A percentile compares a stretch with the other conserved stretches of the same genome.
phyloP scores from a whole-genome alignment of 2,797 vertebrate species.

The Sebastes nivosus region DNA sequence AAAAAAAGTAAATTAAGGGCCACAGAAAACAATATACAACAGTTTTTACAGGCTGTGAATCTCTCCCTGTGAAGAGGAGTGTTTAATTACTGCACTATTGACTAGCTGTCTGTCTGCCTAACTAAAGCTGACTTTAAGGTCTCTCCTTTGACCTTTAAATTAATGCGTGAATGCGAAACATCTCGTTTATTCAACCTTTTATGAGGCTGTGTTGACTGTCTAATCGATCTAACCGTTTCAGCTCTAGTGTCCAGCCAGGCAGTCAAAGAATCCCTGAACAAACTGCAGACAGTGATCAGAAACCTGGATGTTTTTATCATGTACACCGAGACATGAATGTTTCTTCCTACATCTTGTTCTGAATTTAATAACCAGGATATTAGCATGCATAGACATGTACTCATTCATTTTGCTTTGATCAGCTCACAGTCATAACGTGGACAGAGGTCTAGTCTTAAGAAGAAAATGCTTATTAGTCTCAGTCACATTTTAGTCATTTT shows the following conservation, averaged over 20 bases:
- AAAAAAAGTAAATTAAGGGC: neutral
- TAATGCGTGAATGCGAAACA: neutral
- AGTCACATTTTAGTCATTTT: no score
- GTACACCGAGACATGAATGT: neutral
- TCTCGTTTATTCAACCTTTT: neutral
- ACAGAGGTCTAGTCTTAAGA: no score
- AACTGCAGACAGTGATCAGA: neutral
- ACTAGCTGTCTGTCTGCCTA: neutral
- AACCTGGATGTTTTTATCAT: neutral
- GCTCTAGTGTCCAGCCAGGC: neutral
- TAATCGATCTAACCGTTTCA: neutral
- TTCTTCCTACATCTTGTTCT: neutral
- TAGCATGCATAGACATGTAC: conserved; percentile 13
- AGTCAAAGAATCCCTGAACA: neutral
- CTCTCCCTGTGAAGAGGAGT: neutral
- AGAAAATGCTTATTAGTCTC: no score
- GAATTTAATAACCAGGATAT: conserved; percentile 2
- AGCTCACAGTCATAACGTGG: neutral
- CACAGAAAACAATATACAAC: neutral
- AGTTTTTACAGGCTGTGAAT: neutral
- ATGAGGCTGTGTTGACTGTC: no score
- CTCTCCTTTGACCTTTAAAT: neutral
- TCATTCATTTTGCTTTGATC: conserved; percentile 8
- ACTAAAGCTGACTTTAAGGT: neutral
- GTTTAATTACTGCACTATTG: neutral